These are phyloP conservation scores for Notoglanidium macrostoma DNA, from an alignment of 2,797 vertebrate species.

Conservation along the genomic window DNA sequence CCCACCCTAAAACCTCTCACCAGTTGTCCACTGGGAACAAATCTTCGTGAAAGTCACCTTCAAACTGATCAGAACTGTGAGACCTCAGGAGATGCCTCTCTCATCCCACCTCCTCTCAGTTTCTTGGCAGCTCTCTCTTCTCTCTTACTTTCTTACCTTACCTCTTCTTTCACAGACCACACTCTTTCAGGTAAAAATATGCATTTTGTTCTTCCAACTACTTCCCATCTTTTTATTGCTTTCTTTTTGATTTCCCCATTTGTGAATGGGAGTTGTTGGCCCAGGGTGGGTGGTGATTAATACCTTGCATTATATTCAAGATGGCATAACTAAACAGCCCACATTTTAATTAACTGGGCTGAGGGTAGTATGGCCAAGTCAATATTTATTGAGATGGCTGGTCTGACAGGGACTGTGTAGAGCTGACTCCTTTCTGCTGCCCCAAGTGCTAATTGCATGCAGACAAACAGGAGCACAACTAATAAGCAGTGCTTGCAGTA, in stretches of 20 bases:
- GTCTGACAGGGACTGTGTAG: conserved; percentile 58
- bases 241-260: conserved; percentile 1
- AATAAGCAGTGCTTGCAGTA: conserved; percentile 60
- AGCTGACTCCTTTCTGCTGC: conserved; percentile 53
- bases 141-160: not conserved
- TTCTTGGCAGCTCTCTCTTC: not conserved
- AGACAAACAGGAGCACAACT: conserved; percentile 62
- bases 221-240: not conserved
- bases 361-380: conserved; percentile 67
- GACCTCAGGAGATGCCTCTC: not conserved
- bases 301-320: conserved; percentile 65
- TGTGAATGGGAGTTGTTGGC: conserved; percentile 23
- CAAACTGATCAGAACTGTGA: conserved; percentile 15
- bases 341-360: conserved; percentile 72
- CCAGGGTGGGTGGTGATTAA: conserved; percentile 70
- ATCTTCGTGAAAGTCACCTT: conserved; percentile 37
- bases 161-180: not conserved
- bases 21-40: conserved; percentile 33
- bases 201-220: not conserved
- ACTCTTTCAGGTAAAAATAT: not conserved
- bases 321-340: conserved; percentile 70
- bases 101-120: not conserved
- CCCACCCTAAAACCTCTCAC: conserved; percentile 4
- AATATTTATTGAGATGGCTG: conserved; percentile 70
- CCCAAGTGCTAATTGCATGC: conserved; percentile 71